A percentile compares a stretch with the other conserved stretches of the same genome.
These are phyloP conservation scores for Distichodus sexfasciatus DNA, from an alignment of 2,797 vertebrate species.

Conservation along the genomic window DNA sequence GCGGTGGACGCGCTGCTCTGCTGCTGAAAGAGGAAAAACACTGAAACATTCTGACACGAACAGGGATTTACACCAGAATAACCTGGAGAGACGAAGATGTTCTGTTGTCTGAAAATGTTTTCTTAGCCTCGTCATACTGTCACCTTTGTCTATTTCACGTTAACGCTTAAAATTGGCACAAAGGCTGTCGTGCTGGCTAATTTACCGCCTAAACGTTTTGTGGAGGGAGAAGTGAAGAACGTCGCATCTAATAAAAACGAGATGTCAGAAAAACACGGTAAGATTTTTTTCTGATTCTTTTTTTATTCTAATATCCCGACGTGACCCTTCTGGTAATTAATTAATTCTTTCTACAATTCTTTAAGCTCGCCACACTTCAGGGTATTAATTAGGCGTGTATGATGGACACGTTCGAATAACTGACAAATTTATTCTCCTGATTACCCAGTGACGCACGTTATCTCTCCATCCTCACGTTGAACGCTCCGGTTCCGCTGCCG, in stretches of 20 bases:
- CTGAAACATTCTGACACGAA: not conserved
- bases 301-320: not conserved
- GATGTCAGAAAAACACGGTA: conserved; percentile 82
- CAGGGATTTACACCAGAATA: conserved; percentile 1
- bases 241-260: conserved; percentile 42
- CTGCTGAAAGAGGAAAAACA: not conserved
- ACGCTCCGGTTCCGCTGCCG: not conserved
- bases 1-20: conserved; percentile 44
- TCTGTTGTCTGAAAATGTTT: conserved; percentile 54
- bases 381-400: too few species aligned
- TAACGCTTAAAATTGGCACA: conserved; percentile 33
- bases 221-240: conserved; percentile 47
- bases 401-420: not conserved
- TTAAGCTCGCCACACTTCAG: not conserved
- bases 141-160: conserved; percentile 45
- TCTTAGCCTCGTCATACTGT: conserved; percentile 54
- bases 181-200: conserved; percentile 45
- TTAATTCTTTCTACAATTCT: not conserved
- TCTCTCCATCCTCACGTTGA: too few species aligned
- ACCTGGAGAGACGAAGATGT: not conserved
- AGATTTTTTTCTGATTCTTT: conserved; percentile 26
- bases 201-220: conserved; percentile 34
- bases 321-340: too few species aligned
- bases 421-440: not conserved
- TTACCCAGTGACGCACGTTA: not conserved